Base-by-base conservation (phyloP, 2,888 invertebrate genomes). In the Xylota segnis region DNA sequence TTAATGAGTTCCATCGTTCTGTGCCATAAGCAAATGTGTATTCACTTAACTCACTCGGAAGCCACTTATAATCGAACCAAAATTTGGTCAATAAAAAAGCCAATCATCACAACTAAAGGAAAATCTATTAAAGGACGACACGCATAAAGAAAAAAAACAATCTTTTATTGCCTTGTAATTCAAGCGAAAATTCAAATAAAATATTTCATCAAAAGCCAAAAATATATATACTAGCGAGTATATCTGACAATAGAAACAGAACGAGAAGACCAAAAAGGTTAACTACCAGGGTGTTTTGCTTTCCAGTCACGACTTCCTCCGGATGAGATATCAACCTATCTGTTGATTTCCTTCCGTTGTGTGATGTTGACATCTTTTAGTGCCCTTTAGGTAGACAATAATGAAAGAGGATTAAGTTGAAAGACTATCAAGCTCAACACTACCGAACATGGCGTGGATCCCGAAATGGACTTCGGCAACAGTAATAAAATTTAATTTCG, bases 271-370 rank as follows among this genome's bases (percentile, higher is more conserved):
- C 16, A 9, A 83, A 65, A 66, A 66, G 71, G 61, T 68, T 70
- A 75, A 83, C 65, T 75, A 59, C 50, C 32, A 34, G 43, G 9
- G n/a, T 66, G 34, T 56, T 86, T 72, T 37, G 66, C 54, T 81
- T 81, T 66, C 84, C 59, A 76, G 81, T 76, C 84, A 86, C 84
- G 84, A 86, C 76, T 81, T 76, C 47, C 18, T 43, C 56, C 81
- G 66, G 58, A 81, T 75, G 68, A 68, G 74, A 74, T 63, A 84
- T 75, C 70, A 84, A 75, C 58, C 81, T 76, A 81, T 75, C 84
- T 81, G 75, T 84, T 81, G 81, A 81, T 81, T 70, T 81, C 47
- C 32, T 81, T 81, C 65, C 66, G 65, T 47, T 75, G 70, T 68
- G 12, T 74, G 47, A 76, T 81, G 81, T 47, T 59, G 75, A 71